Evolutionary conservation across 53 echinoderm and acorn worm species (phyloP).

Genomic region (Glandiceps talaboti): DNA sequence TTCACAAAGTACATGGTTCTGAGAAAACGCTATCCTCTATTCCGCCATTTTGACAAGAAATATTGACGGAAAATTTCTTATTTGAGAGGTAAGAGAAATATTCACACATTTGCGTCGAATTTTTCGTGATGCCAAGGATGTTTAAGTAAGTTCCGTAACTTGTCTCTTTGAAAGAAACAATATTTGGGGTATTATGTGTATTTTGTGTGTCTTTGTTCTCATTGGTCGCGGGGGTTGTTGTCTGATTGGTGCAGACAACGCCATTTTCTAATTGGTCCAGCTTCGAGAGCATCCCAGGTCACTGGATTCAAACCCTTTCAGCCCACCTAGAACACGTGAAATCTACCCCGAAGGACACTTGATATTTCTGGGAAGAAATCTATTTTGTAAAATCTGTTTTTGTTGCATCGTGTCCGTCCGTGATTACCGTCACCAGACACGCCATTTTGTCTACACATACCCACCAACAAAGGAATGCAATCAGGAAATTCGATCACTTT

Average conservation of each 20-base stretch:
- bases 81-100: background rate
- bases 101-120: background rate
- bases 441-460: background rate
- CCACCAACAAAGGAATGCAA: background rate
- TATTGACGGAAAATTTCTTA: background rate
- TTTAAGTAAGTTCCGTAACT: background rate
- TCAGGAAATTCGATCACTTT: background rate
- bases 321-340: conserved; percentile 1
- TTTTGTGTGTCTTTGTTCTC: background rate
- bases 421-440: too few species aligned
- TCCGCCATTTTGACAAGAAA: background rate
- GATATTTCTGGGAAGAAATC: too few species aligned
- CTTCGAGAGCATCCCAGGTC: background rate
- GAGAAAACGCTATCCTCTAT: background rate
- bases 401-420: too few species aligned
- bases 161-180: background rate
- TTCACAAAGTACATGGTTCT: background rate
- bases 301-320: background rate
- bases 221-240: background rate
- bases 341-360: background rate
- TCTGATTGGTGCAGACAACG: conserved; percentile 1
- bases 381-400: too few species aligned
- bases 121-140: background rate
- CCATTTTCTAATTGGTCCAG: background rate
- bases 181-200: background rate